These are phyloP conservation scores for Conopomorpha cramerella DNA, from an alignment of 1,140 invertebrate species.

Conservation along the genomic window DNA sequence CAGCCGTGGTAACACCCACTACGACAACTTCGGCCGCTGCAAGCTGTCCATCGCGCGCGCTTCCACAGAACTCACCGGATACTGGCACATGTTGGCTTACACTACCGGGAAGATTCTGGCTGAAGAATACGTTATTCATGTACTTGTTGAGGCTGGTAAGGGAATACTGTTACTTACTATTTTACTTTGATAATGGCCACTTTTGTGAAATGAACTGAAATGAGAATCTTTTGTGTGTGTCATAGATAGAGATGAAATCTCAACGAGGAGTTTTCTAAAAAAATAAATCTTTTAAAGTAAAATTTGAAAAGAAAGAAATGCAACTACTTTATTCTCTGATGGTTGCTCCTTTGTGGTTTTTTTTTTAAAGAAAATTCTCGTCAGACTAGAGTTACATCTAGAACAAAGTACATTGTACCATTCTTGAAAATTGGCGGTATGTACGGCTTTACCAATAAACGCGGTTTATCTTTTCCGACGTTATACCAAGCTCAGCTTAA, in stretches of 20 bases:
- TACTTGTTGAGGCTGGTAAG: slow-evolving; percentile 17
- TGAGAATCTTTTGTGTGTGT: background rate
- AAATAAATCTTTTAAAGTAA: too few species aligned
- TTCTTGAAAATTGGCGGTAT: too few species aligned
- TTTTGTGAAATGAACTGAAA: background rate
- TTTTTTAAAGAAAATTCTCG: too few species aligned
- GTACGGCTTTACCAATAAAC: too few species aligned
- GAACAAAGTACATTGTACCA: too few species aligned
- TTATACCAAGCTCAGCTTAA: too few species aligned
- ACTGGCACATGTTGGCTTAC: slow-evolving; percentile 22
- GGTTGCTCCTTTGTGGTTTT: too few species aligned
- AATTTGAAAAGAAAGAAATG: too few species aligned
- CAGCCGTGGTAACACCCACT: slow-evolving; percentile 11
- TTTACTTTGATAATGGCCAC: background rate
- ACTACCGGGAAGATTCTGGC: slow-evolving; percentile 21
- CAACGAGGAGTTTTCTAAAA: too few species aligned
- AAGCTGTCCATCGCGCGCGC: slow-evolving; percentile 18
- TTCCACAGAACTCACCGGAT: slow-evolving; percentile 16
- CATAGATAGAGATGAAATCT: background rate
- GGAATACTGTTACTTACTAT: slow-evolving; percentile 4
- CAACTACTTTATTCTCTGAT: too few species aligned
- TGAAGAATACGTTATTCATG: slow-evolving; percentile 12
- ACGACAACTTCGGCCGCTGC: slow-evolving; percentile 31
- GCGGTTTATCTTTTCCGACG: too few species aligned
- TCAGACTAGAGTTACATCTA: too few species aligned